These are phyloP conservation scores for Podarcis siculus DNA, from an alignment of 2,797 vertebrate genomes.

Conservation along the genomic window DNA sequence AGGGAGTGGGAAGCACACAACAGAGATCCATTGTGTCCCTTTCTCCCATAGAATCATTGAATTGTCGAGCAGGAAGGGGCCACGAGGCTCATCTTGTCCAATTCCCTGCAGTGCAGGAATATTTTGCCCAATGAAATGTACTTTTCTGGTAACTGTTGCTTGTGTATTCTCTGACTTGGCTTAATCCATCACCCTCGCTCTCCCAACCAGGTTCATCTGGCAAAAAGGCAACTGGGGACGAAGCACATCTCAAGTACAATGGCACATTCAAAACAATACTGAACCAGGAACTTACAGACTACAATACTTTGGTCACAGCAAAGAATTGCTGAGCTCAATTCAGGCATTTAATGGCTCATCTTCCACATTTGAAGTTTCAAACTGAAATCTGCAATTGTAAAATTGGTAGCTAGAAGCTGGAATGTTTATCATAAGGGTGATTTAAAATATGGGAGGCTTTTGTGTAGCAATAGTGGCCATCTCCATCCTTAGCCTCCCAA, in stretches of 20 bases:
- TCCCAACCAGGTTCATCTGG: slow-evolving; percentile 21
- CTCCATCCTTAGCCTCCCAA: not conserved
- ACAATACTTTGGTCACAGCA: slow-evolving; percentile 30
- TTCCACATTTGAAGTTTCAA: slow-evolving; percentile 13
- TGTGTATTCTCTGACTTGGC: not conserved
- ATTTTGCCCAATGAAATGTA: not conserved
- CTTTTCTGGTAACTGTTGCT: not conserved
- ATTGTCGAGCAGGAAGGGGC: too few relatives aligned
- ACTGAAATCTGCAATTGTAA: not conserved
- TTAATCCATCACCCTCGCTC: not conserved
- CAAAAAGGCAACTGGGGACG: not conserved
- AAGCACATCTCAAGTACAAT: slow-evolving; percentile 19
- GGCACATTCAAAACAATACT: slow-evolving; percentile 21
- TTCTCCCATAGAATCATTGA: not conserved
- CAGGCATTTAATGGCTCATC: slow-evolving; percentile 8
- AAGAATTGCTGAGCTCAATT: slow-evolving; percentile 6
- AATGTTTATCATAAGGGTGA: not conserved
- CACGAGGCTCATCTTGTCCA: too few relatives aligned
- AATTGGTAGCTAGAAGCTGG: not conserved
- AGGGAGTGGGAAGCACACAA: not conserved
- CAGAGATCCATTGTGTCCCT: not conserved
- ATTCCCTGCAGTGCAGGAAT: too few relatives aligned
- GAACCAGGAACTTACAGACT: slow-evolving; percentile 16
- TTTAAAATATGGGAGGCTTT: not conserved
- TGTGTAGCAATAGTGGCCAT: not conserved